Percentiles rank a stretch among this genome's conserved stretches.
These are phyloP conservation scores for Drosophila guanche DNA, from an alignment of 1,140 invertebrate species.

Conservation along the genomic window DNA sequence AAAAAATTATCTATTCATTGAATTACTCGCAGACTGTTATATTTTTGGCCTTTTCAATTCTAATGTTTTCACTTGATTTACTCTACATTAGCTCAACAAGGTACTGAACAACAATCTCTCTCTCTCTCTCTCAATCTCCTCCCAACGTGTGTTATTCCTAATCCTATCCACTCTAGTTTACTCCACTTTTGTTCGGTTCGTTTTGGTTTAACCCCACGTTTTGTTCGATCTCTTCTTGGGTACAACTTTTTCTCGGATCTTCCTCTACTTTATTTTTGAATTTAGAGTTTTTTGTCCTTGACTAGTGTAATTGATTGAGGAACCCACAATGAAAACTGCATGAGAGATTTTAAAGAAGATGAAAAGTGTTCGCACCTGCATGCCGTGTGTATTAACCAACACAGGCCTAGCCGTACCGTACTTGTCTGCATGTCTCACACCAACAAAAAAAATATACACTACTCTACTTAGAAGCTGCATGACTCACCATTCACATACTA, in stretches of 20 bases:
- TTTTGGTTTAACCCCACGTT: constrained; percentile 56
- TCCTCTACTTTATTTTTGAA: constrained; percentile 19
- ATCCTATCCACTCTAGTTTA: constrained; percentile 53
- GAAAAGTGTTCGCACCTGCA: constrained; percentile 49
- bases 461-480: constrained; percentile 23
- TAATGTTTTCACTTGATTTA: constrained; percentile 84
- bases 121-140: constrained; percentile 16
- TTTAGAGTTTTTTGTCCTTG: constrained; percentile 4
- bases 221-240: constrained; percentile 56
- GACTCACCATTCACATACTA: constrained; percentile 14
- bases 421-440: constrained; percentile 45
- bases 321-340: constrained; percentile 15
- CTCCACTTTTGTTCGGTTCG: constrained; percentile 58
- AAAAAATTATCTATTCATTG: constrained; percentile 62
- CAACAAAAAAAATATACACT: constrained; percentile 1
- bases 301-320: constrained; percentile 22
- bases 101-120: constrained; percentile 66
- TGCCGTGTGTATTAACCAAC: constrained; percentile 38
- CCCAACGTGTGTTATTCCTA: constrained; percentile 59
- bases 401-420: constrained; percentile 24
- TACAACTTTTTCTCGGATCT: constrained; percentile 40
- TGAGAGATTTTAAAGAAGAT: constrained; percentile 11
- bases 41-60: constrained; percentile 84
- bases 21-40: constrained; percentile 80
- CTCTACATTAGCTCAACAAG: constrained; percentile 83